phyloP scores from a whole-genome alignment of 64 coral and sea anemone species.

The Anthopleura sola region DNA sequence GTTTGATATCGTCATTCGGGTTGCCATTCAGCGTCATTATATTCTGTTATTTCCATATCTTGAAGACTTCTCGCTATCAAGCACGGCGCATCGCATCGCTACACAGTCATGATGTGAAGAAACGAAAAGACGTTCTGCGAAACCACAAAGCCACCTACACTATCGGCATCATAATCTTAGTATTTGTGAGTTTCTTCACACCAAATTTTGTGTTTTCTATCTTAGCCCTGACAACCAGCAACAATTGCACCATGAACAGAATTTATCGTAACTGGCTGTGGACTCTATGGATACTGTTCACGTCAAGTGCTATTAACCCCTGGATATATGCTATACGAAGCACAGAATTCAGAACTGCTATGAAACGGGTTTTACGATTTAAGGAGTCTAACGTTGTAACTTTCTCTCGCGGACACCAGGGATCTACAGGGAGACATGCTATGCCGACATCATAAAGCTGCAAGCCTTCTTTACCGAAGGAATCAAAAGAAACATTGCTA shows the following conservation, averaged over 20 bases:
- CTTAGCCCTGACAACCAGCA: background rate
- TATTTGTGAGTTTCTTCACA: constrained; percentile 5
- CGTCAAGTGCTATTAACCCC: constrained; percentile 9
- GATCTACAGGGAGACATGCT: too few relatives aligned
- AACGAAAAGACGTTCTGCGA: constrained; percentile 4
- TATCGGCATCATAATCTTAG: constrained; percentile 16
- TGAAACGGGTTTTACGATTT: constrained; percentile 3
- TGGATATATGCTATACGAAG: constrained; percentile 22
- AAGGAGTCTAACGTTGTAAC: too few relatives aligned
- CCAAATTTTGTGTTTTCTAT: background rate
- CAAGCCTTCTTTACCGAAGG: too few relatives aligned
- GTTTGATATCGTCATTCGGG: background rate
- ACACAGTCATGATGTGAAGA: background rate
- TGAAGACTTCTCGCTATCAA: constrained; percentile 6
- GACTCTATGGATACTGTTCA: background rate
- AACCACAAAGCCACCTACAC: constrained; percentile 25
- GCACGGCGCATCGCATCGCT: background rate
- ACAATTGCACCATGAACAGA: background rate
- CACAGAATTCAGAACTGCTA: constrained; percentile 10
- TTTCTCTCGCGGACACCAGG: too few relatives aligned
- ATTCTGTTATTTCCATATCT: constrained; percentile 33
- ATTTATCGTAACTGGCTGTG: constrained; percentile 29
- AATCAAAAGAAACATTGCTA: too few relatives aligned
- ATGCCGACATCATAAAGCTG: too few relatives aligned
- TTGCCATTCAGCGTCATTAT: constrained; percentile 1